Percentiles rank a stretch among this genome's conserved stretches.
These are phyloP conservation scores for Drosophila grimshawi DNA, from an alignment of 1,140 invertebrate genomes.

Conservation along the genomic window DNA sequence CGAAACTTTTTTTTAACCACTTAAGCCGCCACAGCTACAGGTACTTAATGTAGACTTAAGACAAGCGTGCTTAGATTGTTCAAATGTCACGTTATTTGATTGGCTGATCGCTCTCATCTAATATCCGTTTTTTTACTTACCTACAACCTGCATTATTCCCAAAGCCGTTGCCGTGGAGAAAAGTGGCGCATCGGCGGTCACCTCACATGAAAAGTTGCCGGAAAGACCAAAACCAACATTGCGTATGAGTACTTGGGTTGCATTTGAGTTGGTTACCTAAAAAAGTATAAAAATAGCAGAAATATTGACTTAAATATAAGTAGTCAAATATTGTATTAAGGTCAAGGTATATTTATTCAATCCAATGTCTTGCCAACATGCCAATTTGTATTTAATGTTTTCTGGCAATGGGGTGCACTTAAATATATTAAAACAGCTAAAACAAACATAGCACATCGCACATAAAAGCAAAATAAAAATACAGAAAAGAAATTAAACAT, in stretches of 20 bases:
- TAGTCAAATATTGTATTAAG: not conserved
- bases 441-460: conserved; percentile 31
- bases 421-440: conserved; percentile 67
- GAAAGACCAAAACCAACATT: conserved; percentile 90
- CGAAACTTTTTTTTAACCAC: conserved; percentile 46
- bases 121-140: conserved; percentile 86
- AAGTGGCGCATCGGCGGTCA: conserved; percentile 91
- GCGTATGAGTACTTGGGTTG: conserved; percentile 90
- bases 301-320: not conserved
- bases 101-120: not conserved
- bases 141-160: conserved; percentile 89
- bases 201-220: conserved; percentile 94
- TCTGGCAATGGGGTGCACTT: conserved; percentile 68
- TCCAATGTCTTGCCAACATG: not conserved
- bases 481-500: conserved; percentile 30
- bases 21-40: conserved; percentile 14
- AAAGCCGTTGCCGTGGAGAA: conserved; percentile 89
- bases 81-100: conserved; percentile 42
- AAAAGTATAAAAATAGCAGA: not conserved
- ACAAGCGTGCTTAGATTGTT: conserved; percentile 21
- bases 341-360: not conserved
- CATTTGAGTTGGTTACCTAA: conserved; percentile 88
- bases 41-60: conserved; percentile 38
- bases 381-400: conserved; percentile 11
- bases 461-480: conserved; percentile 38